Evolutionary conservation across 2,113 vertebrate genomes (phyloP).

Genomic region (Lepidothrix coronata): DNA sequence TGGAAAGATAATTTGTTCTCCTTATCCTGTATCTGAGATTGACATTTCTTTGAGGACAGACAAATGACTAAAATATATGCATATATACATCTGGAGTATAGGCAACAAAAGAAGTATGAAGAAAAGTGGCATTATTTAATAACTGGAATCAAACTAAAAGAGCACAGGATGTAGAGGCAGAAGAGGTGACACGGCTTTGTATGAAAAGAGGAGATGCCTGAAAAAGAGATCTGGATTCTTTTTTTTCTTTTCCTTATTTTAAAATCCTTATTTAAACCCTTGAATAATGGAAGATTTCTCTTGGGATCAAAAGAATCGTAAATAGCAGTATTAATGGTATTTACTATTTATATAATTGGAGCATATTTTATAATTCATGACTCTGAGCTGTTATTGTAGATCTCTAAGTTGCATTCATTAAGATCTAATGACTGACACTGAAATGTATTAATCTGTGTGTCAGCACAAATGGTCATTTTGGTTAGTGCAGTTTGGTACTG

Average conservation of each 20-base stretch:
- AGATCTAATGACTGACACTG: not conserved
- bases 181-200: not conserved
- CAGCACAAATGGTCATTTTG: not conserved
- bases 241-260: not conserved
- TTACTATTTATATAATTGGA: not conserved
- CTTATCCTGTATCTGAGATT: not conserved
- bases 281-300: not conserved
- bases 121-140: not conserved
- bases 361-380: not conserved
- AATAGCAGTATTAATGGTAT: not conserved
- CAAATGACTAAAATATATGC: not conserved
- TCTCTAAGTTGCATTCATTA: not conserved
- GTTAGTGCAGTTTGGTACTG: not conserved
- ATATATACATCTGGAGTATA: not conserved
- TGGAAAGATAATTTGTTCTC: not conserved
- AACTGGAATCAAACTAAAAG: not conserved
- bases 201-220: not conserved
- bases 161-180: accelerated
- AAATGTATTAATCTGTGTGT: not conserved
- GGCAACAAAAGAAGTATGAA: not conserved
- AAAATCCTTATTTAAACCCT: not conserved
- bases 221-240: not conserved
- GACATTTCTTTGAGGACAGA: not conserved
- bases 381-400: not conserved
- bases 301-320: not conserved